Conservation (phyloP, 2,113 vertebrate genomes). For the Gobiocypris rarus region DNA sequence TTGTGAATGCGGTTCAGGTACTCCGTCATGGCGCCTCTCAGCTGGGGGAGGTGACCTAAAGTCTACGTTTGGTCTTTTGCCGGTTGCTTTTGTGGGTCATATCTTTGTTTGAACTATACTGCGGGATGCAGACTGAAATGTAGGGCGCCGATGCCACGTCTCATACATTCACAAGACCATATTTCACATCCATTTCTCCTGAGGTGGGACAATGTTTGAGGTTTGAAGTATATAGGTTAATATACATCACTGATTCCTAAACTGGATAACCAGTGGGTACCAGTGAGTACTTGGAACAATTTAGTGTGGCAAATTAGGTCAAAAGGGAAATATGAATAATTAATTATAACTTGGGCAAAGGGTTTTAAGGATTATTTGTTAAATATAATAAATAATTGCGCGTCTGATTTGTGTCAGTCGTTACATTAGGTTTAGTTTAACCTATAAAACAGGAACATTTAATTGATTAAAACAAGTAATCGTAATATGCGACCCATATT, state of each 20-base stretch:
- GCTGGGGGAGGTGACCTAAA: slow-evolving; percentile 7
- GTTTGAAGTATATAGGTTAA: slow-evolving; percentile 11
- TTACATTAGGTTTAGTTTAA: background rate
- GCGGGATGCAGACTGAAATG: slow-evolving; percentile 9
- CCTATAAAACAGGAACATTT: background rate
- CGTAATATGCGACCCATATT: background rate
- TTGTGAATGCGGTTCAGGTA: slow-evolving; percentile 21
- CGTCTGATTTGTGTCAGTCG: no score
- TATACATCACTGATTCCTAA: background rate
- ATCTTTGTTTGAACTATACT: slow-evolving; percentile 27
- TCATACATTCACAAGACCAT: background rate
- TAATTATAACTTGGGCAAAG: no score
- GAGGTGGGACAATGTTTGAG: slow-evolving; percentile 4
- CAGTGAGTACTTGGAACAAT: background rate
- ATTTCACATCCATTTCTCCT: slow-evolving; percentile 13
- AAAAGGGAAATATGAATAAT: no score
- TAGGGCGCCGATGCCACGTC: slow-evolving; percentile 5
- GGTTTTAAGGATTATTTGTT: no score
- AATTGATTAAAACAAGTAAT: background rate
- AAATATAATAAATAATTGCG: no score
- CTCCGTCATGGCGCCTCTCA: background rate
- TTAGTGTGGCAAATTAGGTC: background rate
- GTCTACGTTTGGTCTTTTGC: background rate
- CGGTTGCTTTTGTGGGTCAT: background rate
- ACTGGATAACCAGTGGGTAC: background rate